Evolutionary conservation across 2,797 vertebrate species (phyloP).

Genomic region (Nannoperca australis): DNA sequence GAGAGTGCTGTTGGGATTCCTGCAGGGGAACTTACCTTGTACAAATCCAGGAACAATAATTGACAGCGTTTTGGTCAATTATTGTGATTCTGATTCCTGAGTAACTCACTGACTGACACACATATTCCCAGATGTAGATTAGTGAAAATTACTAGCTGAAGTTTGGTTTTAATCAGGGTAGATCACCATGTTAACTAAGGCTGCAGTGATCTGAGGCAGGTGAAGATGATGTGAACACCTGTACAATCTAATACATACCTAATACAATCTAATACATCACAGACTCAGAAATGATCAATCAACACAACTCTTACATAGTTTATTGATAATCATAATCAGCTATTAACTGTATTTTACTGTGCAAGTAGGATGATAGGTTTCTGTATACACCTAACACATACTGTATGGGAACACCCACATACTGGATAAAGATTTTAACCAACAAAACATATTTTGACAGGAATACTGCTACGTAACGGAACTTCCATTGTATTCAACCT

Average conservation of each 20-base stretch:
- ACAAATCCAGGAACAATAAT: conserved; percentile 19
- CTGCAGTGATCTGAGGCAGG: neutral
- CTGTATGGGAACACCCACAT: neutral
- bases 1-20: neutral
- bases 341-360: no score
- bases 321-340: neutral
- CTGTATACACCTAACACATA: neutral
- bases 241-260: no score
- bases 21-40: neutral
- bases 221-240: neutral
- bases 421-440: neutral
- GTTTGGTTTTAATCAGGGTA: neutral
- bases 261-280: neutral
- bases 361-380: neutral
- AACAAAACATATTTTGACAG: neutral
- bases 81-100: conserved; percentile 6
- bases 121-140: neutral
- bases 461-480: neutral
- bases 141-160: neutral
- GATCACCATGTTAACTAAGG: neutral
- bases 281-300: neutral
- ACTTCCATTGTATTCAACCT: neutral
- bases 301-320: neutral
- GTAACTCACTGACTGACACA: neutral
- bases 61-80: neutral